Conservation (phyloP, 64 coral and sea anemone species). For the Orbicella faveolata region DNA sequence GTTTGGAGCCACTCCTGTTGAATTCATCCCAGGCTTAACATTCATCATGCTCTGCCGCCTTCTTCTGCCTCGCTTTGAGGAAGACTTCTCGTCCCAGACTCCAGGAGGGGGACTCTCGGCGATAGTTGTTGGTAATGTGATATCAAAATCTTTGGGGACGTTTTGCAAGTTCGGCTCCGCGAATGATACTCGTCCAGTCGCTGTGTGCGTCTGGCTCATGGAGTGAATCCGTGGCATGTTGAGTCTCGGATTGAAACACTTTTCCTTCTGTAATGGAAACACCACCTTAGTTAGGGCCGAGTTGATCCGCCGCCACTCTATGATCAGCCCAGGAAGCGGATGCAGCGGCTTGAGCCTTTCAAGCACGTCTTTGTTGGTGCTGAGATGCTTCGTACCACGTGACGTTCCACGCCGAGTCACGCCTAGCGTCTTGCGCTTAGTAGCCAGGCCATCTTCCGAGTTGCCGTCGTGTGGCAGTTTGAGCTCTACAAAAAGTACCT, state of each 20-base stretch:
- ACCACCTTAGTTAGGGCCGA: conserved; percentile 86
- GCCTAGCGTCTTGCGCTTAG: conserved; percentile 50
- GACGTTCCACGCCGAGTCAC: conserved; percentile 51
- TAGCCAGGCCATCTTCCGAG: conserved; percentile 27
- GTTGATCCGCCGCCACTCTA: conserved; percentile 90
- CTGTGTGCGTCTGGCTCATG: conserved; percentile 73
- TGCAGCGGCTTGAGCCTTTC: conserved; percentile 79
- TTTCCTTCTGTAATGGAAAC: conserved; percentile 87
- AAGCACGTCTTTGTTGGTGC: conserved; percentile 92
- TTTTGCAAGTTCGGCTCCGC: conserved; percentile 96
- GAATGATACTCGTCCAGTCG: conserved; percentile 90
- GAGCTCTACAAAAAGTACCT: conserved; percentile 81
- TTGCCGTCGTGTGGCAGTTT: conserved; percentile 83
- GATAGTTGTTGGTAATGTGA: conserved; percentile 79
- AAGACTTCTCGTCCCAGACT: conserved; percentile 7
- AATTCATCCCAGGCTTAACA: neutral
- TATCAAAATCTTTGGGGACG: conserved; percentile 92
- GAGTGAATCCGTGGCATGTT: conserved; percentile 82
- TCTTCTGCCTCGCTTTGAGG: conserved; percentile 30
- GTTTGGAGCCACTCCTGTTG: conserved; percentile 27
- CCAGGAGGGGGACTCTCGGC: conserved; percentile 78
- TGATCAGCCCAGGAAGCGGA: conserved; percentile 75
- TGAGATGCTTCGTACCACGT: conserved; percentile 60
- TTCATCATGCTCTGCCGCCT: conserved; percentile 20
- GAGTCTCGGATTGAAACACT: conserved; percentile 38